Percentiles rank a stretch among this genome's conserved stretches.
These are phyloP conservation scores for Aphis gossypii DNA, from an alignment of 1,140 invertebrate species.

Conservation along the genomic window DNA sequence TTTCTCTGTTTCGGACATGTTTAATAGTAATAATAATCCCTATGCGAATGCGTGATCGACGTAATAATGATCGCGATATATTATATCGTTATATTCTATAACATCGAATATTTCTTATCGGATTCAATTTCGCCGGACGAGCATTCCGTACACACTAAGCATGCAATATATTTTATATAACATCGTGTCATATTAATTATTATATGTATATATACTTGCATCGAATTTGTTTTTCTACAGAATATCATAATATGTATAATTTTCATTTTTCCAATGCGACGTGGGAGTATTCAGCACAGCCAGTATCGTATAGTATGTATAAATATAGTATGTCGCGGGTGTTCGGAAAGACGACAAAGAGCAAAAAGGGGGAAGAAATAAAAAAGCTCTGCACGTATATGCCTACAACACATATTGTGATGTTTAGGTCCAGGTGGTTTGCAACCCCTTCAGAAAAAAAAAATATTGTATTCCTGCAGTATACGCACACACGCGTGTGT, in stretches of 20 bases:
- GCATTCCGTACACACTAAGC: neutral
- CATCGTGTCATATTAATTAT: neutral
- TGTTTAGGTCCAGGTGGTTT: constrained; percentile 50
- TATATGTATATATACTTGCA: too few relatives aligned
- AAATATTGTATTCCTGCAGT: constrained; percentile 43
- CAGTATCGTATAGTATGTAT: neutral
- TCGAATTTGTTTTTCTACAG: neutral
- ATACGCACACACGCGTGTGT: neutral
- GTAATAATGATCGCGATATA: constrained; percentile 5
- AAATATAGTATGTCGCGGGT: neutral
- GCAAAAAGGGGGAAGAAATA: constrained; percentile 15
- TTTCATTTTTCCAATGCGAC: neutral
- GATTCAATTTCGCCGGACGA: neutral
- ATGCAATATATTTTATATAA: neutral
- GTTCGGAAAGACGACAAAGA: neutral
- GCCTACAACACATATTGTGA: neutral
- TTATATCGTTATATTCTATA: neutral
- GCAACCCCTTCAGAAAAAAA: constrained; percentile 44
- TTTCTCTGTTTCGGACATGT: constrained; percentile 23
- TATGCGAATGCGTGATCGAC: constrained; percentile 8
- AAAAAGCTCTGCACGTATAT: neutral
- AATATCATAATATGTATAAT: neutral
- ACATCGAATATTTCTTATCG: neutral
- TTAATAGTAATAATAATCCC: neutral
- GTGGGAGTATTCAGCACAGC: neutral